Base-by-base conservation (phyloP, 53 echinoderm and acorn worm species). In the Apostichopus leukothele region DNA sequence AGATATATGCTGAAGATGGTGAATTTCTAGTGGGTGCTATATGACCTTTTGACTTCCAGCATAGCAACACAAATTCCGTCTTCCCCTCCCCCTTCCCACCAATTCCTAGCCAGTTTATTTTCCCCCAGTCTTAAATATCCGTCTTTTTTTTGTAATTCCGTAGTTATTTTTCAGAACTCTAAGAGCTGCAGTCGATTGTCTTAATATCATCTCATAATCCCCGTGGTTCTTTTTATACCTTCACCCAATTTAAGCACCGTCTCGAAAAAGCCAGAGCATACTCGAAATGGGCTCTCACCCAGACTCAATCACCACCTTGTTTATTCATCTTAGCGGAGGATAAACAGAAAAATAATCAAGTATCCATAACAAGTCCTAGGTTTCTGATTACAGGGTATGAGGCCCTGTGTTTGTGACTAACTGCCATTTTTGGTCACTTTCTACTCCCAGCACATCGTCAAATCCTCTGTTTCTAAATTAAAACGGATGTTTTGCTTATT, bases 401-500 rank as follows among this genome's bases (percentile, higher is more conserved):
- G 74, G 88, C 75, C 74, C 88, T 19, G 25, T 75, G 88, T 87
- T 87, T 87, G 88, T 75, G 88, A 52, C 53, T 53, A 87, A 75
- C 88, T 87, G 88, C 88, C 88, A 87, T 75, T 75, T 87, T 75
- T 87, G 88, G 74, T 87, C 88, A 87, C 74, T 74, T 75, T 87
- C 60, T 87, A 52, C 88, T 75, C 74, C 52, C 74, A 54, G 88
- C 25, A 75, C 74, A 75, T 75, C 75, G 74, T 87, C 88, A 87
- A 75, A 87, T 75, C 74, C 88, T 75, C 88, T 75, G 88, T 87
- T 75, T 53, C 88, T 87, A 87, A 87, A 87, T 87, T 87, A 87
- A 75, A 75, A 87, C 75, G 88, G 88, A 87, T 87, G 88, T 87
- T 75, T 85, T 87, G 74, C 88, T 87, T 87, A 87, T 87, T 87